These are phyloP conservation scores for Brachypalpus laphriformis DNA, from an alignment of 2,888 invertebrate species.

Conservation along the genomic window DNA sequence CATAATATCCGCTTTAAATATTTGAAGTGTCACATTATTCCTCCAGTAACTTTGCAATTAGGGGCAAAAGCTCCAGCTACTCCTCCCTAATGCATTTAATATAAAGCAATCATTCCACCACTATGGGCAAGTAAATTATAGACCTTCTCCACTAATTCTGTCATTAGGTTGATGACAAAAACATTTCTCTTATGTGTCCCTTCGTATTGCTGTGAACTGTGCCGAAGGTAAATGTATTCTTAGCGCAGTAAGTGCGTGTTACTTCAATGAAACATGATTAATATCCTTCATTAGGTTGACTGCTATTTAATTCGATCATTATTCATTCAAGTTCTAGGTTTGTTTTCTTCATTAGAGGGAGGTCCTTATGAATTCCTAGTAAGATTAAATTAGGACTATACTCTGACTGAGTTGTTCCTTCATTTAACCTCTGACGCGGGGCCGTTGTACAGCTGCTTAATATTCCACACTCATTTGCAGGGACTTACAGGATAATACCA, in stretches of 20 bases:
- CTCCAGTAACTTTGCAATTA: neutral
- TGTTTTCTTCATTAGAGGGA: neutral
- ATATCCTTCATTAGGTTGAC: slow-evolving; percentile 21
- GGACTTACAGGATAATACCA: neutral
- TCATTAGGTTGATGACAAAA: slow-evolving; percentile 37
- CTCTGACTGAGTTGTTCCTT: too few relatives aligned
- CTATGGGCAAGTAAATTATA: slow-evolving; percentile 30
- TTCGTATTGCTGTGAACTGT: neutral
- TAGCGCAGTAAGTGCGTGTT: neutral
- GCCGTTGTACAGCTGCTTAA: neutral
- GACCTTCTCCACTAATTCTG: slow-evolving; percentile 26
- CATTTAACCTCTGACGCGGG: too few relatives aligned
- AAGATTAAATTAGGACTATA: neutral
- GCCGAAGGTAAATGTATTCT: neutral
- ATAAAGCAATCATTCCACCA: neutral
- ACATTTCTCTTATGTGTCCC: slow-evolving; percentile 15
- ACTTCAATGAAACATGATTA: slow-evolving; percentile 18
- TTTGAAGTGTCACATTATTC: slow-evolving; percentile 6
- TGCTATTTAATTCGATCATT: slow-evolving; percentile 32
- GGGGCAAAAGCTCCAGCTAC: neutral
- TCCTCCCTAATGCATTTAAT: slow-evolving; percentile 2
- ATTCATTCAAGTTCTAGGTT: slow-evolving; percentile 8
- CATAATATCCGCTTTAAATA: neutral
- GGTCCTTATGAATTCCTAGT: neutral
- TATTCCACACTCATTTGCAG: neutral